Conservation (phyloP, 2,797 vertebrate genomes). For the Epinephelus awoara region DNA sequence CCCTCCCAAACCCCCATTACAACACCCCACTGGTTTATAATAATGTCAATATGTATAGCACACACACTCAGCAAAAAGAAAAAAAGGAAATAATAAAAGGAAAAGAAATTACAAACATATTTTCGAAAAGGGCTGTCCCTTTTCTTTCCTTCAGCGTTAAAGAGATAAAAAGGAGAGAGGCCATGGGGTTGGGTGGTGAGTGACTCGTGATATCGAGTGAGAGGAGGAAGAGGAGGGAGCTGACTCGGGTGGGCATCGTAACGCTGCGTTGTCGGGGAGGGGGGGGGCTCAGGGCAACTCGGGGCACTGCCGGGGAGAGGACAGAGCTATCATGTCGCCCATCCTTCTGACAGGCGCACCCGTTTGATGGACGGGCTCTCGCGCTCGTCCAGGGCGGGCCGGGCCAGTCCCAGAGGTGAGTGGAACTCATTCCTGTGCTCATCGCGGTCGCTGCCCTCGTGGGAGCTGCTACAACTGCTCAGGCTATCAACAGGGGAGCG, state of each 20-base stretch:
- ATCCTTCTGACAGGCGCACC: slow-evolving; percentile 98
- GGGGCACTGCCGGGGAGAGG: slow-evolving; percentile 51
- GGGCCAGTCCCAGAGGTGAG: slow-evolving; percentile 97
- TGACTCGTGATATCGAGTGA: slow-evolving; percentile 70
- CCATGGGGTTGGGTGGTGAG: slow-evolving; percentile 69
- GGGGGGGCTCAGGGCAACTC: slow-evolving; percentile 58
- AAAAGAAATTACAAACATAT: slow-evolving; percentile 79
- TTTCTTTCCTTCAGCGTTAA: slow-evolving; percentile 77
- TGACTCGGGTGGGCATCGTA: slow-evolving; percentile 58
- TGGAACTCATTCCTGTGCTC: slow-evolving; percentile 99
- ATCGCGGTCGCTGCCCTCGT: slow-evolving; percentile 98
- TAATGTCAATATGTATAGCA: slow-evolving; percentile 96
- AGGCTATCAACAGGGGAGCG: slow-evolving; percentile 98
- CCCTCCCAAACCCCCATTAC: slow-evolving; percentile 72
- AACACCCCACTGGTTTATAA: slow-evolving; percentile 81
- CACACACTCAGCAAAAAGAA: slow-evolving; percentile 93
- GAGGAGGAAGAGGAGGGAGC: slow-evolving; percentile 64
- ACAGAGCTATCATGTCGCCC: slow-evolving; percentile 95
- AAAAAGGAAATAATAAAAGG: slow-evolving; percentile 70
- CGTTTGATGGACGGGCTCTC: slow-evolving; percentile 99
- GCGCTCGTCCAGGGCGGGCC: slow-evolving; percentile 95
- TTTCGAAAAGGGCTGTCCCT: slow-evolving; percentile 77
- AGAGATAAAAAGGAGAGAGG: slow-evolving; percentile 75
- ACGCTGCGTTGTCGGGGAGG: slow-evolving; percentile 53
- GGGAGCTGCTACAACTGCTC: slow-evolving; percentile 99